Evolutionary conservation across 2,113 vertebrate genomes (phyloP).

Genomic region (Solenodon paradoxus): DNA sequence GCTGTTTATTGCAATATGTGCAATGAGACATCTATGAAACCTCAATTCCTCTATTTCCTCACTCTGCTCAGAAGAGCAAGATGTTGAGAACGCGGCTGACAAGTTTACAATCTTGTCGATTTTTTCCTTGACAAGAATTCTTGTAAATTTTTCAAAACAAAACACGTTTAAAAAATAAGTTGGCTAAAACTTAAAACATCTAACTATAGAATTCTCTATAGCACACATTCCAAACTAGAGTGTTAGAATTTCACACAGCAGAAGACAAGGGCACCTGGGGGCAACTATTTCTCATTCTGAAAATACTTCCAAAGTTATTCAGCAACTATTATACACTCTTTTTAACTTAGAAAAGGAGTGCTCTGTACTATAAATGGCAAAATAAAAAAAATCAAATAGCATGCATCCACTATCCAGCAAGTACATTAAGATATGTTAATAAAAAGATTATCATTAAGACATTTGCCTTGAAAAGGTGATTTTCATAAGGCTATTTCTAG

Average conservation of each 20-base stretch:
- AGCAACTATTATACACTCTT: background rate
- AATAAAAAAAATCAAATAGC: background rate
- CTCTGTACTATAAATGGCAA: background rate
- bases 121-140: conserved; percentile 32
- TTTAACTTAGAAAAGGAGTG: background rate
- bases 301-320: conserved; percentile 16
- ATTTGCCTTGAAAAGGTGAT: background rate
- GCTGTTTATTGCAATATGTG: conserved; percentile 53
- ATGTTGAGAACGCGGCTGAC: background rate
- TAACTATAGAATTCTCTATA: conserved; percentile 2
- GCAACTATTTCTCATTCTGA: conserved; percentile 17
- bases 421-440: background rate
- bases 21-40: conserved; percentile 34
- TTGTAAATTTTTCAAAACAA: conserved; percentile 48
- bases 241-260: conserved; percentile 26
- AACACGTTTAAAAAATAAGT: background rate
- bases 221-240: background rate
- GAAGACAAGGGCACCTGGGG: conserved; percentile 7
- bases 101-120: background rate
- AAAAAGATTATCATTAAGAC: background rate
- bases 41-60: conserved; percentile 14
- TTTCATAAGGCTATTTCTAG: background rate
- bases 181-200: conserved; percentile 28
- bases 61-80: background rate
- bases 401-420: background rate